Percentiles rank a stretch among this genome's conserved stretches.
phyloP scores from a whole-genome alignment of 2,888 invertebrate species.

The Pseudococcus viburni region DNA sequence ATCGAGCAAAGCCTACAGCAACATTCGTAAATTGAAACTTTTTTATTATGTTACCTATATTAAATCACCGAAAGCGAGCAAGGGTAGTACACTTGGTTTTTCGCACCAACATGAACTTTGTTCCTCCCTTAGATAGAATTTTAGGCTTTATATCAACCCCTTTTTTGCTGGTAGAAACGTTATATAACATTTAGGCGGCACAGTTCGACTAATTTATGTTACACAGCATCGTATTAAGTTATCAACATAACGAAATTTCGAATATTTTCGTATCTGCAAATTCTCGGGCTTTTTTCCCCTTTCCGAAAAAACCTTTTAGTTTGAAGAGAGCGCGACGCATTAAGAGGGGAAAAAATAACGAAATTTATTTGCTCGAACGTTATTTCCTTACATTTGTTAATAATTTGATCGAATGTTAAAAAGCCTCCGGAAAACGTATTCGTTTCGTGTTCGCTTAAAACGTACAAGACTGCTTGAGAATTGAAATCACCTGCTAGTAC shows the following conservation, averaged over 20 bases:
- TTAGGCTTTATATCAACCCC: conserved; percentile 36
- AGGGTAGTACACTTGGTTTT: conserved; percentile 2
- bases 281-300: background rate
- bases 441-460: background rate
- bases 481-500: conserved; percentile 4
- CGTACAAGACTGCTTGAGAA: background rate
- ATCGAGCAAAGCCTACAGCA: background rate
- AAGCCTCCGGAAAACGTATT: background rate
- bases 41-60: conserved; percentile 25
- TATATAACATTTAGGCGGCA: conserved; percentile 37
- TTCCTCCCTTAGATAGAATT: conserved; percentile 4
- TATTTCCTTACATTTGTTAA: conserved; percentile 23
- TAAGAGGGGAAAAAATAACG: background rate
- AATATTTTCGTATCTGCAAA: conserved; percentile 12
- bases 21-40: conserved; percentile 1
- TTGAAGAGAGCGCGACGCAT: background rate
- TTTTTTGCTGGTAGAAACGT: conserved; percentile 39
- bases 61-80: background rate
- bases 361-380: background rate
- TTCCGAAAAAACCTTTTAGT: background rate
- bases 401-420: conserved; percentile 13
- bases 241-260: conserved; percentile 30
- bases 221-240: conserved; percentile 29
- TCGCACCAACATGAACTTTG: conserved; percentile 20
- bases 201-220: conserved; percentile 34